Evolutionary conservation across 2,797 vertebrate genomes (phyloP).

Genomic region (Neomorphus geoffroyi): DNA sequence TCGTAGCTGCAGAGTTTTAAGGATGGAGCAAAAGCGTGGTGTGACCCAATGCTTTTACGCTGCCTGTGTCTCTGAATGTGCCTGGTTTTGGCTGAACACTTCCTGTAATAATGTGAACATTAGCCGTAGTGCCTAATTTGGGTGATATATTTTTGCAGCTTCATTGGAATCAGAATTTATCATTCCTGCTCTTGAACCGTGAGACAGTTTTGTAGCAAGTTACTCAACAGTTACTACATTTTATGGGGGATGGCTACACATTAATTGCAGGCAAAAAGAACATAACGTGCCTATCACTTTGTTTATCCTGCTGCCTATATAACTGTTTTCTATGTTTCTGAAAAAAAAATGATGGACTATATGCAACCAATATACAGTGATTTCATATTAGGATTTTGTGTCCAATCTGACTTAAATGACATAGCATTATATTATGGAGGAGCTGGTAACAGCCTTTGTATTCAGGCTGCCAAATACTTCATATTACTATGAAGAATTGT

Average conservation of each 20-base stretch:
- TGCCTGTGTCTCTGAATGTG: not conserved
- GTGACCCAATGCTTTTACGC: not conserved
- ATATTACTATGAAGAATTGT: not conserved
- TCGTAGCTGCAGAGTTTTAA: not conserved
- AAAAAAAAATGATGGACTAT: not conserved
- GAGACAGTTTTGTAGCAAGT: conserved; percentile 1
- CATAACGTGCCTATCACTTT: not conserved
- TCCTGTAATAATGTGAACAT: not conserved
- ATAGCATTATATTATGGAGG: not conserved
- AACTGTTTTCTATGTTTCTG: not conserved
- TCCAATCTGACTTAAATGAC: not conserved
- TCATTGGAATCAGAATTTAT: not conserved
- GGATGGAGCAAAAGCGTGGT: rapidly evolving
- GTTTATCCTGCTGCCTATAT: not conserved
- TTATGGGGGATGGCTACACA: not conserved
- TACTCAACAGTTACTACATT: not conserved
- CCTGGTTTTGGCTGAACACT: not conserved
- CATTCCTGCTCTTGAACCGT: not conserved
- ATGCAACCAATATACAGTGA: not conserved
- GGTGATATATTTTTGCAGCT: not conserved
- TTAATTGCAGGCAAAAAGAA: not conserved
- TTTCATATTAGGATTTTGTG: not conserved
- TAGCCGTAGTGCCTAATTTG: not conserved
- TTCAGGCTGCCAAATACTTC: not conserved
- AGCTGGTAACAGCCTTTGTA: not conserved